phyloP scores from a whole-genome alignment of 2,113 vertebrate species.

The Thamnophis sirtalis region DNA sequence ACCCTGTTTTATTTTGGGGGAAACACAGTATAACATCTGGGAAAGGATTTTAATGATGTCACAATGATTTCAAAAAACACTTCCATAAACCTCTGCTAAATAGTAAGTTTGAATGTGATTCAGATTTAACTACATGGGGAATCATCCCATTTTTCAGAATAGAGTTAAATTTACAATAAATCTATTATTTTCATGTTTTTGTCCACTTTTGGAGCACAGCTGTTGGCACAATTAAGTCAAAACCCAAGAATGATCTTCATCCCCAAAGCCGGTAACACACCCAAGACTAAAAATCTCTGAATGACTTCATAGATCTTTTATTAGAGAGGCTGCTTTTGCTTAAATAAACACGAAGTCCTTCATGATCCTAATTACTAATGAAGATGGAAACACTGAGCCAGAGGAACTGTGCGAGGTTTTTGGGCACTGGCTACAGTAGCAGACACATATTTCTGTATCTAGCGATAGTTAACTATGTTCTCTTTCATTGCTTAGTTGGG shows the following conservation, averaged over 20 bases:
- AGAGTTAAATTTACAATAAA: not conserved
- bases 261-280: not conserved
- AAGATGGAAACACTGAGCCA: not conserved
- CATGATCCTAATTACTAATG: not conserved
- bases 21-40: not conserved
- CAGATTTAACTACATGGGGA: not conserved
- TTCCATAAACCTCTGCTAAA: not conserved
- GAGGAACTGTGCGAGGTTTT: not conserved
- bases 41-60: not conserved
- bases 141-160: not conserved
- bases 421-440: not conserved
- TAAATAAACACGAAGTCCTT: not conserved
- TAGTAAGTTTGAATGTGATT: not conserved
- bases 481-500: conserved; percentile 39
- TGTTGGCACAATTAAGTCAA: not conserved
- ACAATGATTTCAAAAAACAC: not conserved
- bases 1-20: too few relatives aligned
- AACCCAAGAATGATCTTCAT: not conserved
- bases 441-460: not conserved
- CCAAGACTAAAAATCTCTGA: not conserved
- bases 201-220: not conserved
- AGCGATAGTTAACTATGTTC: conserved; percentile 11
- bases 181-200: not conserved
- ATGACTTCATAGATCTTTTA: not conserved
- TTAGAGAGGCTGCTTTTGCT: not conserved